A percentile compares a stretch with the other conserved stretches of the same genome.
Conservation (phyloP, 2,113 vertebrate genomes). For the Trematomus loennbergii region DNA sequence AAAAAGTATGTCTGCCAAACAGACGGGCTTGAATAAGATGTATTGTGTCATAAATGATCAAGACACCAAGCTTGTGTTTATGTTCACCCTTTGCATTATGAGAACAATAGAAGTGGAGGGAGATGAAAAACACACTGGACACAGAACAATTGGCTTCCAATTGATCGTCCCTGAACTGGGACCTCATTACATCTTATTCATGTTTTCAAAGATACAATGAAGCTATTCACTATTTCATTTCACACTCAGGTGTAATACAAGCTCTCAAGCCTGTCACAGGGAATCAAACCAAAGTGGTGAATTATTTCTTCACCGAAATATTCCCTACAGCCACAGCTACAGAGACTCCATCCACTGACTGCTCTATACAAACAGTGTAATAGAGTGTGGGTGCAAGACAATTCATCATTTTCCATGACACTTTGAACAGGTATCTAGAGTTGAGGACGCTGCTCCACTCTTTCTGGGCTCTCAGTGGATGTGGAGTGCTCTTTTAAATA, state of each 20-base stretch:
- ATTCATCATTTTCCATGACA: slow-evolving; percentile 68
- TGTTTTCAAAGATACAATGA: slow-evolving; percentile 31
- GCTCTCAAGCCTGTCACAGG: slow-evolving; percentile 51
- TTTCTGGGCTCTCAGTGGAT: slow-evolving; percentile 27
- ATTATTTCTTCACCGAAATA: slow-evolving; percentile 66
- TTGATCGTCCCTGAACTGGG: slow-evolving; percentile 38
- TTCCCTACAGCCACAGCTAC: slow-evolving; percentile 56
- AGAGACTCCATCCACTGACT: slow-evolving; percentile 53
- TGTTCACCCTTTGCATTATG: neutral
- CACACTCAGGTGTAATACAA: slow-evolving; percentile 33
- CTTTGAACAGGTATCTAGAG: slow-evolving; percentile 58
- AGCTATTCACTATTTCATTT: slow-evolving; percentile 31
- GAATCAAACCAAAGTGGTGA: slow-evolving; percentile 50
- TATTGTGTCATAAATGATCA: slow-evolving; percentile 34
- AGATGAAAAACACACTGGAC: slow-evolving; percentile 2
- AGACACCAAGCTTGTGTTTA: slow-evolving; percentile 40
- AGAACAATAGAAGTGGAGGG: slow-evolving; percentile 22
- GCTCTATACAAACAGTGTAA: slow-evolving; percentile 65
- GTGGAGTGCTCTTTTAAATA: neutral
- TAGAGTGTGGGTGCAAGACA: slow-evolving; percentile 45
- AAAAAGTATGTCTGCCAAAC: slow-evolving; percentile 42
- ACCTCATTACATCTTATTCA: slow-evolving; percentile 40
- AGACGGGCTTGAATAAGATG: slow-evolving; percentile 27
- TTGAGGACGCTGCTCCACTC: slow-evolving; percentile 1
- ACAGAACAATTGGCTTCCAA: slow-evolving; percentile 16